These are phyloP conservation scores for Trichonephila inaurata DNA, from an alignment of 1,140 invertebrate genomes.

Conservation along the genomic window DNA sequence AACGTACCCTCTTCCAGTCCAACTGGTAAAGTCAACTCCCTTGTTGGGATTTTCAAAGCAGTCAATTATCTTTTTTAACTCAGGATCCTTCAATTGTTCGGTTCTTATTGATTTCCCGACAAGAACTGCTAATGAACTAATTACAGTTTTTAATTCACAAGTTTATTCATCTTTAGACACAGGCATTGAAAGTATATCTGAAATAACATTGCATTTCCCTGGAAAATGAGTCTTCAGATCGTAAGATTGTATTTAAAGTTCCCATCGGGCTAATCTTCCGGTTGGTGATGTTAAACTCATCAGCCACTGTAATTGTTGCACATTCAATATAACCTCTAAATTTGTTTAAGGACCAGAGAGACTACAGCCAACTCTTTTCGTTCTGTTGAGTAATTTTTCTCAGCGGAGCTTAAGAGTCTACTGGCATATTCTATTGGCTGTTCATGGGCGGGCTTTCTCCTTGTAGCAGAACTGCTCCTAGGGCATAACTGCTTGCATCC, in stretches of 20 bases:
- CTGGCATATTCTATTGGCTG: background rate
- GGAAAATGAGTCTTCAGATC: background rate
- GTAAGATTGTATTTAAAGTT: slow-evolving; percentile 8
- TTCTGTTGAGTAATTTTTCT: background rate
- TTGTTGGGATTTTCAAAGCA: slow-evolving; percentile 13
- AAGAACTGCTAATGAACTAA: background rate
- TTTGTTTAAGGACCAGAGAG: slow-evolving; percentile 76
- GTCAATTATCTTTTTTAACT: slow-evolving; percentile 11
- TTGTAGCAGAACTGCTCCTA: background rate
- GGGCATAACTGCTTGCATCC: background rate
- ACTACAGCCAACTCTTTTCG: slow-evolving; percentile 76
- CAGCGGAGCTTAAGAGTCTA: background rate
- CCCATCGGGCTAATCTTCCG: background rate
- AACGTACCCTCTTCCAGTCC: background rate
- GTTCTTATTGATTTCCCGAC: background rate
- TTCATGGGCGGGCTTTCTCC: background rate
- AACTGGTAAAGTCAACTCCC: background rate
- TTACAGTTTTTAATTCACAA: background rate
- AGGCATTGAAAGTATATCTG: background rate
- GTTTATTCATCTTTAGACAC: background rate
- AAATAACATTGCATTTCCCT: background rate
- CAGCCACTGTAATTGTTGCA: slow-evolving; percentile 72
- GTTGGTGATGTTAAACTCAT: slow-evolving; percentile 17
- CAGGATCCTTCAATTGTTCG: background rate
- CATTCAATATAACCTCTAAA: slow-evolving; percentile 78